Evolutionary conservation across 2,888 invertebrate genomes (phyloP), one percentile per base, ranked within the genome.

Genomic region (Tubulanus polymorphus): DNA sequence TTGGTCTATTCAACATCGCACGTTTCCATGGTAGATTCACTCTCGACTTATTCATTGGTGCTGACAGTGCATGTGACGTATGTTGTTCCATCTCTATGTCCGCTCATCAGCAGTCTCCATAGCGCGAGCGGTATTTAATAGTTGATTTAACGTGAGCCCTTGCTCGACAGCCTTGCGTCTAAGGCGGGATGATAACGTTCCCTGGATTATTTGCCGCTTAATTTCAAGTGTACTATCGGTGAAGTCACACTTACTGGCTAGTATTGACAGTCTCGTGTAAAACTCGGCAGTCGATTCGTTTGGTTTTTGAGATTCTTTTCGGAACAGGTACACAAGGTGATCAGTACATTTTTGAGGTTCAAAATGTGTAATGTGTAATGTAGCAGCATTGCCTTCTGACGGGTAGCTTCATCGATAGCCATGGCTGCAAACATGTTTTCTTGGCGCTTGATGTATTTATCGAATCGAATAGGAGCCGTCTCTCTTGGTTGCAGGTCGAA

Each of bases 191-290:
- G 5, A 8, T 8, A 3, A 3, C 15, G 41, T 41, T 5, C 5
- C 41, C 15, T 41, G 41, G 5, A 41, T 15, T 5, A 41, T 41
- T 23, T 41, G 54, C 12, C 54, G 27, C 26, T 45, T 45, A 1
- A 57, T 57, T 25, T 50, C 54, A 46, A 48, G 50, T 6, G 54
- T 49, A 1, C 48, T 46, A 26, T 60, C 50, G 2, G 50, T 26
- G 51, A 57, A 60, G 15, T 56, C 50, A 57, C 57, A 60, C 15
- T 30, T 37, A 6, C 49, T 29, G 3, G 52, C 55, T 23, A 27
- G 48, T 25, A 53, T 41, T 25, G 47, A 1, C 10, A 60, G 27
- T 2, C 60, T 20, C 29, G 56, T 56, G 12, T 41, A n/a, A 52
- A 41, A 57, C n/a, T 23, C 23, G 6, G 51, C 57, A 29, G 54